Base-by-base conservation (phyloP, 2,888 invertebrate genomes). In the Caenorhabditis doughertyi region DNA sequence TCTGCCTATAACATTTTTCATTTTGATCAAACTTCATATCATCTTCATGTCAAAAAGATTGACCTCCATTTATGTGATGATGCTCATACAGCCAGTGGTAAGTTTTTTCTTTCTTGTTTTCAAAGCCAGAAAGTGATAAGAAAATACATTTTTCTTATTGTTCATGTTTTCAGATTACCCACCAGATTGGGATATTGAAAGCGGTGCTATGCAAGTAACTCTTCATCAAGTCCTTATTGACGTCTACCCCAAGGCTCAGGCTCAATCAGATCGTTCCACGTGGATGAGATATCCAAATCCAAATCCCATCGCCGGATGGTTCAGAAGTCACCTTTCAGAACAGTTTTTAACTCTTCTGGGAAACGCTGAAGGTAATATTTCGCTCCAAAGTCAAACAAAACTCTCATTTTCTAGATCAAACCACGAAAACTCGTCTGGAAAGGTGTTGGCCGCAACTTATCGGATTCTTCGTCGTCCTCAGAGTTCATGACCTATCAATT, bases 51-150 rank as follows among this genome's bases (percentile, higher is more conserved):
- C 16, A 96, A 96, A 84, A 94, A 96, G 90, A 96, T 99, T 90
- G 97, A 98, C 93, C 93, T 99, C 81, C 98, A 98, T 93, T 94
- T 99, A 42, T 97, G 97, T 92, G 98, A 99, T 92, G 99, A 99
- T 87, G 92, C 91, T 35, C 87, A 85, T 53, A 68, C 79, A 16
- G 79, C 80, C 39, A 85, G 81, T 65, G 70, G 87, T 85, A 58
- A 18, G 81, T 56, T n/a, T 13, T 55, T 47, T 47, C 18, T 8
- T 39, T 13, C 16, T 8, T 39, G 2, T 32, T 32, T 32, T 32
- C 4, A 47, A 39, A 8, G 47, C 1, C 0, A 16, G n/a, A n/a
- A n/a, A n/a, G n/a, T n/a, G n/a, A n/a, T n/a, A n/a, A n/a, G n/a
- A n/a, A n/a, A n/a, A n/a, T n/a, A n/a, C n/a, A n/a, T n/a, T n/a